These are phyloP conservation scores for Leptinotarsa tumamoca DNA, from an alignment of 2,888 invertebrate species.

Conservation along the genomic window DNA sequence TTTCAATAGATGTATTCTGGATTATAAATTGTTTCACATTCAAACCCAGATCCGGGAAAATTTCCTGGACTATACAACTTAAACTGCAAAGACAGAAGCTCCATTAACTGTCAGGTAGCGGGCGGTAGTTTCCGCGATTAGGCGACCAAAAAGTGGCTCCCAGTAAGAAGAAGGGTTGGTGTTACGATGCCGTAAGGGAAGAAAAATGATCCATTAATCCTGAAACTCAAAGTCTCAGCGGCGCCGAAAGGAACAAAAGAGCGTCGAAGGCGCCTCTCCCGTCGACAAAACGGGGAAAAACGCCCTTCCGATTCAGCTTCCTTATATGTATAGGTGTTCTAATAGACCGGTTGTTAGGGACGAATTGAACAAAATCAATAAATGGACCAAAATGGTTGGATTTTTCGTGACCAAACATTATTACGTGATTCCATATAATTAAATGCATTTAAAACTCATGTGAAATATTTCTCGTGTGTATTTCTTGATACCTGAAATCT, in stretches of 20 bases:
- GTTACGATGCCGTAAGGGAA: conserved; percentile 62
- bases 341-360: not conserved
- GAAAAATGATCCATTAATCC: conserved; percentile 88
- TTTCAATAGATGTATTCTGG: too few relatives aligned
- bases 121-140: conserved; percentile 25
- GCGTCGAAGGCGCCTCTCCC: conserved; percentile 34
- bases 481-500: too few relatives aligned
- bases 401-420: too few relatives aligned
- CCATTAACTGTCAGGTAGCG: conserved; percentile 35
- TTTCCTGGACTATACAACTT: conserved; percentile 17
- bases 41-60: not conserved
- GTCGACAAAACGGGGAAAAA: conserved; percentile 33
- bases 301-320: conserved; percentile 32
- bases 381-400: too few relatives aligned
- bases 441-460: not conserved
- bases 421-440: too few relatives aligned
- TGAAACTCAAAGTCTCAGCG: conserved; percentile 81
- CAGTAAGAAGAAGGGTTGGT: conserved; percentile 32
- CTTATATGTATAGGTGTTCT: conserved; percentile 6
- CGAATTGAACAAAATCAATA: not conserved
- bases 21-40: not conserved
- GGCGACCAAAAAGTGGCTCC: conserved; percentile 25
- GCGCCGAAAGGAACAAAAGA: conserved; percentile 68
- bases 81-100: not conserved
- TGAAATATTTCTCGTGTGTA: not conserved